Evolutionary conservation across 2,888 invertebrate species (phyloP).

Genomic region (Flexamia atlantica): DNA sequence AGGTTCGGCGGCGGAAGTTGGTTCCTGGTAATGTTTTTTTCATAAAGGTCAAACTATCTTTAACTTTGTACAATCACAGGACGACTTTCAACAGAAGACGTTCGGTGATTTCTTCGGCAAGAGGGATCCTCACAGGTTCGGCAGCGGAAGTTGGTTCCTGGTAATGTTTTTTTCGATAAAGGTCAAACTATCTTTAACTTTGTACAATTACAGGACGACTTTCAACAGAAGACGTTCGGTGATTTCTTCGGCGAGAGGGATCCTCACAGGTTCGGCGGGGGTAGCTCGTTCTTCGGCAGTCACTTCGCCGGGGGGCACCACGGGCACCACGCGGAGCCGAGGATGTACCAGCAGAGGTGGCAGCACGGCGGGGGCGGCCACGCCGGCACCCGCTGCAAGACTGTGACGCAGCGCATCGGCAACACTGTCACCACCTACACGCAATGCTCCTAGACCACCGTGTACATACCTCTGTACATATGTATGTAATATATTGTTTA

Average conservation of each 20-base stretch:
- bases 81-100: constrained; percentile 1
- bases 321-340: not conserved
- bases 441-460: constrained; percentile 50
- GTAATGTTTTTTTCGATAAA: too few relatives aligned
- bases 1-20: constrained; percentile 61
- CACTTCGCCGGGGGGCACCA: constrained; percentile 53
- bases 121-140: constrained; percentile 57
- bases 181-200: too few relatives aligned
- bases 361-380: not conserved
- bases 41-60: too few relatives aligned
- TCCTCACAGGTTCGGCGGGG: constrained; percentile 59
- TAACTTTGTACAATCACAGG: too few relatives aligned
- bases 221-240: constrained; percentile 5
- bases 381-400: constrained; percentile 35
- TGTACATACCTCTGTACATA: constrained; percentile 15
- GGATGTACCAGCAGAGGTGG: not conserved
- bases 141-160: constrained; percentile 60
- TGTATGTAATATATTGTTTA: constrained; percentile 6
- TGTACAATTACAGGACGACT: constrained; percentile 35
- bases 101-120: constrained; percentile 32
- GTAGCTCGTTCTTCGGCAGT: constrained; percentile 62
- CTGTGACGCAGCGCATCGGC: constrained; percentile 60
- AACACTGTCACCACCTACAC: constrained; percentile 62
- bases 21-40: constrained; percentile 60
- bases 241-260: constrained; percentile 40